Evolutionary conservation across 2,797 vertebrate species (phyloP).

Genomic region (Mormyrops boulengeri): DNA sequence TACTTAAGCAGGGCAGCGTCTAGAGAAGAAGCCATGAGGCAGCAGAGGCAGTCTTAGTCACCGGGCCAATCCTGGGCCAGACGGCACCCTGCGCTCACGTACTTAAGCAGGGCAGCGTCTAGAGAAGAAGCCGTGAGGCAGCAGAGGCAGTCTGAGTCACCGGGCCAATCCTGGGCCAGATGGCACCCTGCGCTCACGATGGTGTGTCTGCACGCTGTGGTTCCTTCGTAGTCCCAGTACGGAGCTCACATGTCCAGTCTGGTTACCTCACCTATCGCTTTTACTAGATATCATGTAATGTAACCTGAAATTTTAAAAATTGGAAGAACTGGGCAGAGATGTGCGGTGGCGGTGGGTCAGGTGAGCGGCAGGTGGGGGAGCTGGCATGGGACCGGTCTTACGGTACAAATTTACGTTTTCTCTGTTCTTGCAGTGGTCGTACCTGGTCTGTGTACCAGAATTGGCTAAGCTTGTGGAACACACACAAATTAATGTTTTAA

Average conservation of each 20-base stretch:
- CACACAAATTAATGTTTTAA: neutral
- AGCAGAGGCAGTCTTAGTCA: constrained; percentile 46
- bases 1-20: constrained; percentile 52
- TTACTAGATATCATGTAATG: neutral
- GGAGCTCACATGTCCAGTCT: neutral
- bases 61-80: constrained; percentile 58
- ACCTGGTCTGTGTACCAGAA: neutral
- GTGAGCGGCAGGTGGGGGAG: neutral
- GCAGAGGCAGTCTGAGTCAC: constrained; percentile 47
- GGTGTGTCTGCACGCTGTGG: neutral
- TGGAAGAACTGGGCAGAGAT: constrained; percentile 69
- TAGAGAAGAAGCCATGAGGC: neutral
- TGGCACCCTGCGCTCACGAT: constrained; percentile 24
- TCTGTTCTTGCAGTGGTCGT: neutral
- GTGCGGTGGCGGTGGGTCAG: neutral
- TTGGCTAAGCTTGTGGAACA: neutral
- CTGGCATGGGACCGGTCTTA: neutral
- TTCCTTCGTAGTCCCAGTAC: neutral
- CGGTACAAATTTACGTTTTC: neutral
- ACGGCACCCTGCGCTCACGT: constrained; percentile 68
- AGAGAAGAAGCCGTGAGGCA: constrained; percentile 10
- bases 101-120: constrained; percentile 51
- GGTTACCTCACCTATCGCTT: neutral
- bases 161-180: constrained; percentile 60
- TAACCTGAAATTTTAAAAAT: neutral